These are phyloP conservation scores for Pyrgus malvae DNA, from an alignment of 2,888 invertebrate genomes.

Conservation along the genomic window DNA sequence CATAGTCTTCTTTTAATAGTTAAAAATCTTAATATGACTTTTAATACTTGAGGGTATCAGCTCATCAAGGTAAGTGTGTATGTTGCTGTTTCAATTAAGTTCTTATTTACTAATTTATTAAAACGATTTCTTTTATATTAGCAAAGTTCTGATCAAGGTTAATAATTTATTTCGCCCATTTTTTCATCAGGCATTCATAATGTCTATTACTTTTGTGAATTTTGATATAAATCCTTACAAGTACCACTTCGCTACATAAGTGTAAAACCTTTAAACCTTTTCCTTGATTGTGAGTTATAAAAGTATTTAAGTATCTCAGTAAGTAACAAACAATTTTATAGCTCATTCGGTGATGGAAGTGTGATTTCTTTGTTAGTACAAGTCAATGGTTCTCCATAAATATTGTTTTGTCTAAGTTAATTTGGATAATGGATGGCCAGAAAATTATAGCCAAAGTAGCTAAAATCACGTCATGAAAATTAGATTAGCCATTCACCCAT, in stretches of 20 bases:
- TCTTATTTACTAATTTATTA: too few relatives aligned
- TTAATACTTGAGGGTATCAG: too few relatives aligned
- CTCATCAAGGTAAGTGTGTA: too few relatives aligned
- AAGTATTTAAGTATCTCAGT: background rate
- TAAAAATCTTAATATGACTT: too few relatives aligned
- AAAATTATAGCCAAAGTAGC: background rate
- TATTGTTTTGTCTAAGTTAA: conserved; percentile 5
- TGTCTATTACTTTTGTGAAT: too few relatives aligned
- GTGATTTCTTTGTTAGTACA: conserved; percentile 8
- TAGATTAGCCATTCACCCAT: background rate
- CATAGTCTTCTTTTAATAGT: too few relatives aligned
- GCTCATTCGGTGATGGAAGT: conserved; percentile 6
- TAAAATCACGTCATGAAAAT: background rate
- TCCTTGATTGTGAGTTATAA: background rate
- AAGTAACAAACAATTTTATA: conserved; percentile 9
- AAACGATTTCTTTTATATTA: too few relatives aligned
- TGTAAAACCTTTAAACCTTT: background rate
- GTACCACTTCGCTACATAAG: background rate
- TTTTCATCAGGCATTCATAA: too few relatives aligned
- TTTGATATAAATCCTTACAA: too few relatives aligned
- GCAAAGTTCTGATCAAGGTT: too few relatives aligned
- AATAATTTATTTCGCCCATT: too few relatives aligned
- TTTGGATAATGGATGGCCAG: conserved; percentile 6
- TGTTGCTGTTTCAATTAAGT: too few relatives aligned
- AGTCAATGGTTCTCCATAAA: conserved; percentile 5